phyloP scores from a whole-genome alignment of 2,888 invertebrate genomes.

The Ectemnius lituratus region DNA sequence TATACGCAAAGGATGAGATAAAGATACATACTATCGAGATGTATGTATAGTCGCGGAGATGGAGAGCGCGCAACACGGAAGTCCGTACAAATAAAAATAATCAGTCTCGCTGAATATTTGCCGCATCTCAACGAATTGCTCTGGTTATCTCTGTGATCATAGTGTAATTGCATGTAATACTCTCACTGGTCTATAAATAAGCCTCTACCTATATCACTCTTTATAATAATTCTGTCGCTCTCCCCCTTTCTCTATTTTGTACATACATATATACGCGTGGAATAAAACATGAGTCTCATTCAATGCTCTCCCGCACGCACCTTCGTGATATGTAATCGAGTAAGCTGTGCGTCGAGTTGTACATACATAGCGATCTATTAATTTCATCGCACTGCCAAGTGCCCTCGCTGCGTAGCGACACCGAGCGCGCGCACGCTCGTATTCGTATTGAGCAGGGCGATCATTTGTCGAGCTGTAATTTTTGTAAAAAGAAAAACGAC shows the following conservation, averaged over 20 bases:
- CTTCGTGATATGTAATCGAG: too few relatives aligned
- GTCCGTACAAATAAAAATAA: background rate
- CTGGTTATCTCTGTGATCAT: conserved; percentile 59
- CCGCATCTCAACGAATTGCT: conserved; percentile 47
- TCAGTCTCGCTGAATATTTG: conserved; percentile 27
- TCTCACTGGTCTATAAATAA: conserved; percentile 17
- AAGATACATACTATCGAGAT: too few relatives aligned
- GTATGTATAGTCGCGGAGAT: too few relatives aligned
- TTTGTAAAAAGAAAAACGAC: conserved; percentile 36
- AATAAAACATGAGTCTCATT: background rate
- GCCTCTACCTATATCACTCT: too few relatives aligned
- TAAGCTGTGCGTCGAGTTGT: too few relatives aligned
- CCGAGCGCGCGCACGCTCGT: too few relatives aligned
- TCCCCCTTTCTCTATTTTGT: conserved; percentile 42
- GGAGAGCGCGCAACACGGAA: too few relatives aligned
- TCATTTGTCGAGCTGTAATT: conserved; percentile 32
- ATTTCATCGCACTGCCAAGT: too few relatives aligned
- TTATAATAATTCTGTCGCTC: too few relatives aligned
- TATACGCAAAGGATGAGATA: background rate
- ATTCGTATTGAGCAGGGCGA: background rate
- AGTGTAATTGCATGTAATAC: conserved; percentile 45
- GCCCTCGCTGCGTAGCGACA: too few relatives aligned
- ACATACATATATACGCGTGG: conserved; percentile 45
- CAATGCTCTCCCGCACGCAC: background rate
- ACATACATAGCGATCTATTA: too few relatives aligned